Base-by-base conservation (phyloP, 2,113 vertebrate species). In the Centropristis striata region DNA sequence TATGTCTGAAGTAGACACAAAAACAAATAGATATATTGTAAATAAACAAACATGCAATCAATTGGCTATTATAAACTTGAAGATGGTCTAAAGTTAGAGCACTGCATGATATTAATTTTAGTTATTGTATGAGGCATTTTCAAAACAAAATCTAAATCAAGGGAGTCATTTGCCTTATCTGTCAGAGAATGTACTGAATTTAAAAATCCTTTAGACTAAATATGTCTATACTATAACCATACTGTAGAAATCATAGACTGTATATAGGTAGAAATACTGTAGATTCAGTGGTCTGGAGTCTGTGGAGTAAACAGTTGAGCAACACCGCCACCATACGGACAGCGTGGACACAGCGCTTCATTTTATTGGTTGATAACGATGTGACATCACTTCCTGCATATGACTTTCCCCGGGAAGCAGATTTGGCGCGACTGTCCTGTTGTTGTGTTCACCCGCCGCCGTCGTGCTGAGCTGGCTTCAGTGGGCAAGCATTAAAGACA, bases 391-490 rank as follows among this genome's bases (percentile, higher is more conserved):
- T 91, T 96, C 95, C 95, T 64, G 55, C 60, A 68, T 87, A 91
- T 90, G 86, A 94, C 78, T 95, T 94, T 95, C 85, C 92, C 94
- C 94, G 94, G 94, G 92, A 95, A 95, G 61, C 10, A 3, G 46
- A 84, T 87, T 95, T 95, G 94, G 94, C 95, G 95, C 93, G 90
- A 85, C 36, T 72, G 54, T 7, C 5, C 66, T 73, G 85, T 83
- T 90, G 84, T 92, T 93, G 87, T 93, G 71, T 83, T 86, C 68
- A 54, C 4, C 23, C 27, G 59, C 14, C 4, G 27, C 21, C 55
- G 51, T 2, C 11, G 51, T 9, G 1, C 49, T 16, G 27, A n/a
- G 21, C 8, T 36, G 64, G 75, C 74, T 65, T 81, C 47, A 68
- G 21, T 18, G 37, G 68, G 13, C 2, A 53, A 42, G 58, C 10